A percentile compares a stretch with the other conserved stretches of the same genome.
Evolutionary conservation across 1,140 invertebrate genomes (phyloP).

Genomic region (Brachionus sp.): DNA sequence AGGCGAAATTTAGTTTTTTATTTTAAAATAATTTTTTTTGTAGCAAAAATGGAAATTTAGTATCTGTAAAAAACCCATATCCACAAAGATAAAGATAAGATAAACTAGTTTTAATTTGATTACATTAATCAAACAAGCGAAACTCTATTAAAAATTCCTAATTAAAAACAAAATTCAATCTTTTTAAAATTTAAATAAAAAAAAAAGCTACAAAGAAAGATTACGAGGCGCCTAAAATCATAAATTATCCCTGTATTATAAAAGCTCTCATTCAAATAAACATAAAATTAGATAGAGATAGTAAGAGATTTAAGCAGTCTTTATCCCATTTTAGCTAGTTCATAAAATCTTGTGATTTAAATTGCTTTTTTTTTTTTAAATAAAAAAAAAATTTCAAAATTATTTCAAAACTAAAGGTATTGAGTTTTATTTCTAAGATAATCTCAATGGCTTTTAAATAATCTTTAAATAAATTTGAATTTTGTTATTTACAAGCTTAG

Average conservation of each 20-base stretch:
- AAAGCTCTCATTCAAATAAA: neutral
- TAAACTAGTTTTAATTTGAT: constrained; percentile 32
- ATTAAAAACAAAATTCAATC: constrained; percentile 38
- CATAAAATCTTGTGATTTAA: constrained; percentile 13
- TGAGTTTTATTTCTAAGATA: constrained; percentile 33
- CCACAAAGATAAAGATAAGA: neutral
- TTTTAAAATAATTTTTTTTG: neutral
- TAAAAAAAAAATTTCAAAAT: constrained; percentile 22
- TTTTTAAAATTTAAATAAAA: constrained; percentile 17
- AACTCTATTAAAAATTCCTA: neutral
- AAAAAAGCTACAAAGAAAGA: neutral
- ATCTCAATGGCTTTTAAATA: constrained; percentile 42
- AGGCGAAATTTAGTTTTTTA: neutral
- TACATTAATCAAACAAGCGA: constrained; percentile 5
- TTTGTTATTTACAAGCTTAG: constrained; percentile 32
- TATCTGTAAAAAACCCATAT: neutral
- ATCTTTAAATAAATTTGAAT: constrained; percentile 44
- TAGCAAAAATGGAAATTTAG: neutral
- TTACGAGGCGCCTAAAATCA: neutral
- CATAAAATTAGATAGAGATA: constrained; percentile 3
- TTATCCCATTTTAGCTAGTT: constrained; percentile 14
- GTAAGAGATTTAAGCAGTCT: constrained; percentile 2
- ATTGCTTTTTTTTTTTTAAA: constrained; percentile 22
- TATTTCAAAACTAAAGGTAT: constrained; percentile 7
- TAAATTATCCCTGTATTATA: constrained; percentile 17